Percentiles rank a stretch among this genome's conserved stretches.
These are phyloP conservation scores for Drosophila bocqueti DNA, from an alignment of 1,140 invertebrate genomes.

Conservation along the genomic window DNA sequence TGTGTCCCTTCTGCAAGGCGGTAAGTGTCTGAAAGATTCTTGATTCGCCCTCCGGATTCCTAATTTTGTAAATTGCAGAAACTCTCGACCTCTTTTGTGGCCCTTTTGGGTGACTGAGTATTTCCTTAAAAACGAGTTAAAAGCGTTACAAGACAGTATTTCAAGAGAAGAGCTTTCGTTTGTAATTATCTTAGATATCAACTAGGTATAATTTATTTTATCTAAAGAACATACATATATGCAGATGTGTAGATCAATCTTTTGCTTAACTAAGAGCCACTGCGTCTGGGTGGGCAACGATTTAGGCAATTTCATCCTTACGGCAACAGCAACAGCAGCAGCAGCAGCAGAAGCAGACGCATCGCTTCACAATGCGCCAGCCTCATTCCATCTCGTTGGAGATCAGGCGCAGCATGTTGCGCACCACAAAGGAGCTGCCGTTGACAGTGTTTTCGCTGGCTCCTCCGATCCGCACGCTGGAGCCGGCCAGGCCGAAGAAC, in stretches of 20 bases:
- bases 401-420: constrained; percentile 64
- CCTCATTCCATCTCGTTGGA: constrained; percentile 70
- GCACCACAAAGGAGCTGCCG: constrained; percentile 63
- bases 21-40: constrained; percentile 28
- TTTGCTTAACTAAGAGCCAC: constrained; percentile 20
- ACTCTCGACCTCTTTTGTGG: constrained; percentile 78
- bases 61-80: constrained; percentile 48
- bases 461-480: constrained; percentile 74
- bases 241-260: constrained; percentile 67
- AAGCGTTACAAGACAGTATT: constrained; percentile 17
- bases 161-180: constrained; percentile 28
- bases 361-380: constrained; percentile 65
- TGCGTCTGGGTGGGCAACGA: constrained; percentile 11
- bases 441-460: constrained; percentile 50
- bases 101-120: constrained; percentile 50
- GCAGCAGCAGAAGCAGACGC: constrained; percentile 40
- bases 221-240: constrained; percentile 44
- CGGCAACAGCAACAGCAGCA: constrained; percentile 33
- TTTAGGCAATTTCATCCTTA: constrained; percentile 13
- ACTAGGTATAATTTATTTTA: constrained; percentile 63
- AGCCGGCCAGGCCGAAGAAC: constrained; percentile 90
- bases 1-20: constrained; percentile 81
- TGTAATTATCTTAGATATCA: constrained; percentile 41
- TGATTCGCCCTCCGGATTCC: neutral
- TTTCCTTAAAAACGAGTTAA: neutral